Evolutionary conservation across 2,113 vertebrate species (phyloP).

Genomic region (Cnemophilus loriae): DNA sequence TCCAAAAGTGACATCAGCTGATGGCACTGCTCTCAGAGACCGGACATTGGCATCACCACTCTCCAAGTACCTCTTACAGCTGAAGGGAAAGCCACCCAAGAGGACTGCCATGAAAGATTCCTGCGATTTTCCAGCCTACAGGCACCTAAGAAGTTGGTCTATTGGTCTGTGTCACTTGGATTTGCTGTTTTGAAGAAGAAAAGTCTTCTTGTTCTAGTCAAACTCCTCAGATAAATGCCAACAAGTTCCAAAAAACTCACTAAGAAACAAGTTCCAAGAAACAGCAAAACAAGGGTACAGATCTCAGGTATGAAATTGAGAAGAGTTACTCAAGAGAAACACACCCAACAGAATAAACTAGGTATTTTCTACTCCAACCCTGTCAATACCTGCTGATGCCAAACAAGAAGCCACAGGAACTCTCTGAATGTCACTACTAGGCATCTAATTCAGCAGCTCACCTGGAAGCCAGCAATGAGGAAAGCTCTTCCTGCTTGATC

Average conservation of each 20-base stretch:
- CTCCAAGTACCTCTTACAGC: background rate
- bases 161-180: background rate
- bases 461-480: background rate
- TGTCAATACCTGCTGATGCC: background rate
- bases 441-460: background rate
- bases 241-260: background rate
- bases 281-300: background rate
- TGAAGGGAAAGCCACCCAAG: background rate
- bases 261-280: background rate
- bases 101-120: background rate
- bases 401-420: background rate
- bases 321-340: background rate
- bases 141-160: background rate
- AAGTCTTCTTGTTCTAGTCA: background rate
- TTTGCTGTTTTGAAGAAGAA: background rate
- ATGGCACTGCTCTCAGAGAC: background rate
- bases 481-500: background rate
- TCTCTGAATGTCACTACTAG: background rate
- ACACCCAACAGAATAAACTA: background rate
- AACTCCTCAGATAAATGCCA: background rate
- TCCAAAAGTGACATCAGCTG: background rate
- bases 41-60: background rate
- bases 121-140: background rate
- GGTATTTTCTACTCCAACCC: background rate
- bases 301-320: background rate